Evolutionary conservation across 1,140 invertebrate genomes (phyloP).

Genomic region (Microplitis demolitor): DNA sequence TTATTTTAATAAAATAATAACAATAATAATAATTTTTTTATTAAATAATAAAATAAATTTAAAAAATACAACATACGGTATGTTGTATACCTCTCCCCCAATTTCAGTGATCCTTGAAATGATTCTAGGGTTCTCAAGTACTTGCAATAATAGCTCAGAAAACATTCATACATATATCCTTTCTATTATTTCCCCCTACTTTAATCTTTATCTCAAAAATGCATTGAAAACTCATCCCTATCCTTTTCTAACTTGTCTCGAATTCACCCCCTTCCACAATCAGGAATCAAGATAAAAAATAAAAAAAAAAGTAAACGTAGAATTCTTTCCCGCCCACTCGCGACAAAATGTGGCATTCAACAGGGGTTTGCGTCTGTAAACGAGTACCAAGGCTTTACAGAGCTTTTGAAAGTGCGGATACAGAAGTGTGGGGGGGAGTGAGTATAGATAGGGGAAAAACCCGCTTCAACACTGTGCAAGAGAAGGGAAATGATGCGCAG

Average conservation of each 20-base stretch:
- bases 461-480: not conserved
- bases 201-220: not conserved
- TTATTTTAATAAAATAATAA: too few relatives aligned
- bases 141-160: not conserved
- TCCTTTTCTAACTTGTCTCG: slow-evolving; percentile 13
- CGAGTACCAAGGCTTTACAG: not conserved
- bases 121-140: not conserved
- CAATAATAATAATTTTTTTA: too few relatives aligned
- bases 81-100: too few relatives aligned
- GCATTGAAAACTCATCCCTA: slow-evolving; percentile 14
- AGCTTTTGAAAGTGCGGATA: not conserved
- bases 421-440: slow-evolving; percentile 26
- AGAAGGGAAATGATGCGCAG: slow-evolving; percentile 61
- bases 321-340: slow-evolving; percentile 32
- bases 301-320: not conserved
- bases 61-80: too few relatives aligned
- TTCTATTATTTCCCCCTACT: not conserved
- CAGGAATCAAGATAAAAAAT: not conserved
- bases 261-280: slow-evolving; percentile 25
- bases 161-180: not conserved
- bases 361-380: slow-evolving; percentile 38
- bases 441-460: slow-evolving; percentile 17
- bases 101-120: too few relatives aligned
- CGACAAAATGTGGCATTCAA: slow-evolving; percentile 52
- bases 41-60: too few relatives aligned